Conservation (phyloP, 2,888 invertebrate species). For the Prosapia bicincta region DNA sequence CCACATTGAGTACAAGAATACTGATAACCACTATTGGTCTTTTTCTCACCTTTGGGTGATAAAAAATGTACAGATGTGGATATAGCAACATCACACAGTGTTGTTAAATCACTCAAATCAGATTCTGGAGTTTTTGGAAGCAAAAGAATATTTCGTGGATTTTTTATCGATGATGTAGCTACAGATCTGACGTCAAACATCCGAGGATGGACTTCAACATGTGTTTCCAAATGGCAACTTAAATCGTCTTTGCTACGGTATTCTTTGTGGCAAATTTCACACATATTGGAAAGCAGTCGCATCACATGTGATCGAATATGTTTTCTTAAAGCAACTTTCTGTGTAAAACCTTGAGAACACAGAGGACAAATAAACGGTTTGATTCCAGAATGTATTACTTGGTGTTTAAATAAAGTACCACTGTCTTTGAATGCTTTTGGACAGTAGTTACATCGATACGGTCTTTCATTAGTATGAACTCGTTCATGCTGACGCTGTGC, state of each 20-base stretch:
- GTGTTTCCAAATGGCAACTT: conserved; percentile 34
- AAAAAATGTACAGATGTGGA: conserved; percentile 30
- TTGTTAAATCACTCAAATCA: conserved; percentile 35
- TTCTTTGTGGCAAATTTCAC: conserved; percentile 30
- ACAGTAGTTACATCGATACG: conserved; percentile 42
- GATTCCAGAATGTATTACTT: conserved; percentile 35
- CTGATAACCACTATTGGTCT: conserved; percentile 24
- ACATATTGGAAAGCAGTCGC: conserved; percentile 29
- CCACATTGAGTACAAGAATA: conserved; percentile 35
- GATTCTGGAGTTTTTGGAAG: background rate
- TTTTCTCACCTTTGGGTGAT: background rate
- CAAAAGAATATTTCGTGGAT: background rate
- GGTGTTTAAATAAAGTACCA: conserved; percentile 36
- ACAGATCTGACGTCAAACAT: conserved; percentile 32
- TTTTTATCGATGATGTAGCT: conserved; percentile 31
- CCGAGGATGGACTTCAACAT: conserved; percentile 33
- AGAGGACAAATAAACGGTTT: conserved; percentile 35
- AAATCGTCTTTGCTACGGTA: conserved; percentile 30
- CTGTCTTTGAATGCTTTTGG: conserved; percentile 36
- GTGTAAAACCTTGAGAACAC: conserved; percentile 36
- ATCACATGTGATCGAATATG: conserved; percentile 36
- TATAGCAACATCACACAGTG: conserved; percentile 36
- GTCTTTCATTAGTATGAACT: conserved; percentile 35
- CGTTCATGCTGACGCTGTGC: conserved; percentile 35
- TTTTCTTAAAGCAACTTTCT: conserved; percentile 35